These are phyloP conservation scores for Neolamprologus devosi DNA, from an alignment of 2,113 vertebrate genomes.

Conservation along the genomic window DNA sequence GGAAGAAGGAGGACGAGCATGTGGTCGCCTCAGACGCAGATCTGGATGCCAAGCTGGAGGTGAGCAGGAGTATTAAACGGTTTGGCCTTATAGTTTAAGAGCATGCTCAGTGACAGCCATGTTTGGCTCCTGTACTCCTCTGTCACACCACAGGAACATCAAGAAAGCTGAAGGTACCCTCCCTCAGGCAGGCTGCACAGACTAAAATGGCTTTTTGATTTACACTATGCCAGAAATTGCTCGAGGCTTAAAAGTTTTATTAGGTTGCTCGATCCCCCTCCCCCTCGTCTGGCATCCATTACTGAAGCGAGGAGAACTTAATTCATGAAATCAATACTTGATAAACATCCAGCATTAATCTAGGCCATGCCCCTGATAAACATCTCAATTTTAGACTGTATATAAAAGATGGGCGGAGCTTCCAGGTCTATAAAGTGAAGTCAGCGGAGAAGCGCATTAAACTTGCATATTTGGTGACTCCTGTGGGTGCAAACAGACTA, in stretches of 20 bases:
- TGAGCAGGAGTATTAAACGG: conserved; percentile 34
- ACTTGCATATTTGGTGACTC: not conserved
- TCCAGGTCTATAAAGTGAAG: not conserved
- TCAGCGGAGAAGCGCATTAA: not conserved
- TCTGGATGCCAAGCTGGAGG: conserved; percentile 94
- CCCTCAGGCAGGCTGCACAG: not conserved
- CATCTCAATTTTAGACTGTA: not conserved
- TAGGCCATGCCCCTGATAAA: not conserved
- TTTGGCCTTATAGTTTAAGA: not conserved
- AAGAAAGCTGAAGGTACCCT: not conserved
- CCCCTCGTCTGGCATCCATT: not conserved
- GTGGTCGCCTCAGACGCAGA: conserved; percentile 94
- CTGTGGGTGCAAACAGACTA: not conserved
- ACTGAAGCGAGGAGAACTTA: not conserved
- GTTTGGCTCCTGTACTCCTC: not conserved
- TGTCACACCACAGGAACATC: not conserved
- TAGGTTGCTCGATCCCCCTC: not conserved
- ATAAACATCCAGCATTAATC: not conserved
- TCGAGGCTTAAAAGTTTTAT: not conserved
- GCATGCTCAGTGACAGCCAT: not conserved
- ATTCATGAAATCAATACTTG: conserved; percentile 7
- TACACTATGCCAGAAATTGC: not conserved
- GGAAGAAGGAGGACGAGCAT: conserved; percentile 94
- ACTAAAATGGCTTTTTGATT: not conserved
- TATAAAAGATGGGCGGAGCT: not conserved